These are phyloP conservation scores for Lasioglossum villosulum DNA, from an alignment of 2,888 invertebrate species.

Conservation along the genomic window DNA sequence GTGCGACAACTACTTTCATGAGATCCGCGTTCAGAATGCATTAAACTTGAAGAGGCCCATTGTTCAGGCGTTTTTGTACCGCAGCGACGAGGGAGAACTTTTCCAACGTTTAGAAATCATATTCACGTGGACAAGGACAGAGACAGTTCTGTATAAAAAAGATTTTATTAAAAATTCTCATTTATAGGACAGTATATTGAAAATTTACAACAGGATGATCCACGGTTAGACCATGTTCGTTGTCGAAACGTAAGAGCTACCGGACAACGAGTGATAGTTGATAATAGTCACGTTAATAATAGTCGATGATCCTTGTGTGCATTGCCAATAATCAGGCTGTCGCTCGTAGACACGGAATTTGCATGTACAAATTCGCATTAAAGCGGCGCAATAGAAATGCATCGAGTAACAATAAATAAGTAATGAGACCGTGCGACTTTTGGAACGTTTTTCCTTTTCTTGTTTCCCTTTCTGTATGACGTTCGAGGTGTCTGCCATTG, in stretches of 20 bases:
- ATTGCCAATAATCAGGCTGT: slow-evolving; percentile 12
- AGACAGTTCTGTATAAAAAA: slow-evolving; percentile 75
- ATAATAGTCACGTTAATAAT: neutral
- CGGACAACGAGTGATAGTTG: slow-evolving; percentile 19
- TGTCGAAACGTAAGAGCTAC: slow-evolving; percentile 35
- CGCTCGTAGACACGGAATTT: neutral
- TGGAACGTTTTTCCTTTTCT: slow-evolving; percentile 5
- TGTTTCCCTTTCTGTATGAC: neutral
- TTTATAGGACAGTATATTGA: slow-evolving; percentile 75
- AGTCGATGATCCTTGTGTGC: slow-evolving; percentile 32
- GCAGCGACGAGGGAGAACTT: no score
- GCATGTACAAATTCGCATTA: neutral
- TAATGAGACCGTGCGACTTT: neutral
- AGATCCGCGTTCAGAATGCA: neutral
- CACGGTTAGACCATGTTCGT: slow-evolving; percentile 48
- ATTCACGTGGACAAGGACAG: neutral
- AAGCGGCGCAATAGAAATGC: slow-evolving; percentile 37
- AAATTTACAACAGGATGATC: slow-evolving; percentile 73
- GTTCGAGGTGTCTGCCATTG: neutral
- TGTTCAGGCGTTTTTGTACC: neutral
- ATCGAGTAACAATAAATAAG: slow-evolving; percentile 52
- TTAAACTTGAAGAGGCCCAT: neutral
- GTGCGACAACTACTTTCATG: neutral
- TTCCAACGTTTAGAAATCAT: neutral
- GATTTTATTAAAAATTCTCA: slow-evolving; percentile 79